Evolutionary conservation across 1,140 invertebrate species (phyloP), one percentile per base, ranked within the genome.

Genomic region (Heliconius congener): DNA sequence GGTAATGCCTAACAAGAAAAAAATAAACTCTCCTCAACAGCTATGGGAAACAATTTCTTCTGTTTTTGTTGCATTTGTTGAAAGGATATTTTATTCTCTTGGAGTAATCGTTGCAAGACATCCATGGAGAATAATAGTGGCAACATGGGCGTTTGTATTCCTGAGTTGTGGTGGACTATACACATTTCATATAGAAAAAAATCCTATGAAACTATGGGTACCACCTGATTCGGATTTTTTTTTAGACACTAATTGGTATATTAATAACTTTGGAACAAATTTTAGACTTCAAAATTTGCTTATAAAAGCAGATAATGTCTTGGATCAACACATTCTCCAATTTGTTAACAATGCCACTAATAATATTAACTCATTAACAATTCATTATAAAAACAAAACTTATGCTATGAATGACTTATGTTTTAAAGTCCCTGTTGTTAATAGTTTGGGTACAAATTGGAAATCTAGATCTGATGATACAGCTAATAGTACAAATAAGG

Each of bases 161-260:
- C 27, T 95, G 6, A 95, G 95, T 83, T 90, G 91, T 78, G 84
- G 95, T 78, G 96, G 96, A 52, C 89, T 96, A 34, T 85, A 96
- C 16, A 91, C 90, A 80, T 96, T 96, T 91, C 94, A 95, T 80
- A 94, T 96, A 85, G 95, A 96, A 91, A 96, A 95, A 84, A 96
- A 97, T 90, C 97, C 97, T 2, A 91, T 97, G 79, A 97, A 96
- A 87, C 89, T 98, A 77, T 98, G 97, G 97, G 96, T 97, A 9
- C 96, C 96, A 23, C 92, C 93, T 73, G 92, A 97, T 77, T 97
- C 96, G 0, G 95, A 96, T 79, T 97, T 97, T 90, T 95, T 95
- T 55, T 87, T 87, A 80, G 96, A 97, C 79, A 96, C 97, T 8
- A 95, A 97, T 78, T 97, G 97, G 97, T 95, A 97, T 60, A 96